Evolutionary conservation across 2,113 vertebrate genomes (phyloP).

Genomic region (Microtus pennsylvanicus): DNA sequence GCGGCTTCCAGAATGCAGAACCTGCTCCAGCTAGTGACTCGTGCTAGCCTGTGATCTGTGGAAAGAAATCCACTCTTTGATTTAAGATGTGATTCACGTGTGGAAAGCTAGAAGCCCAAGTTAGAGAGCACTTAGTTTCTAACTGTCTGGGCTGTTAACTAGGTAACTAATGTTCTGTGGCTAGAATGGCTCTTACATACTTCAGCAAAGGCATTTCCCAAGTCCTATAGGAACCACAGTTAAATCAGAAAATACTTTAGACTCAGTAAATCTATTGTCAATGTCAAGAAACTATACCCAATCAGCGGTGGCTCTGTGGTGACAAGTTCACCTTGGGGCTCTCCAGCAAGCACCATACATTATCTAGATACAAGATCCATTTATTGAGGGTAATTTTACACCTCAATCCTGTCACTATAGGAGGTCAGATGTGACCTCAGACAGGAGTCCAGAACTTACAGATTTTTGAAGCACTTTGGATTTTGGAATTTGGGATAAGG

Average conservation of each 20-base stretch:
- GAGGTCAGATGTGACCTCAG: neutral
- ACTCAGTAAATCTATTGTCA: neutral
- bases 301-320: fast-evolving
- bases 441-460: no score
- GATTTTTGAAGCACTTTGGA: neutral
- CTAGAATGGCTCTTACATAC: neutral
- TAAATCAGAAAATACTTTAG: neutral
- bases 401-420: neutral
- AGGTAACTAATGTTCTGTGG: neutral
- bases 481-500: neutral
- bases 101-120: neutral
- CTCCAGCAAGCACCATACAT: neutral
- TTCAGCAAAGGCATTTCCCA: neutral
- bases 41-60: neutral
- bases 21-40: neutral
- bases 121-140: neutral
- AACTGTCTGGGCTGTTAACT: neutral
- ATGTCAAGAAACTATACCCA: neutral
- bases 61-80: neutral
- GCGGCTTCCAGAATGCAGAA: no score
- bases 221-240: neutral
- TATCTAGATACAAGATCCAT: neutral
- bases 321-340: neutral
- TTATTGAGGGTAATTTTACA: neutral
- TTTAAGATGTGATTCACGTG: neutral